These are phyloP conservation scores for Tenthredo amoena DNA, from an alignment of 2,888 invertebrate genomes.

Conservation along the genomic window DNA sequence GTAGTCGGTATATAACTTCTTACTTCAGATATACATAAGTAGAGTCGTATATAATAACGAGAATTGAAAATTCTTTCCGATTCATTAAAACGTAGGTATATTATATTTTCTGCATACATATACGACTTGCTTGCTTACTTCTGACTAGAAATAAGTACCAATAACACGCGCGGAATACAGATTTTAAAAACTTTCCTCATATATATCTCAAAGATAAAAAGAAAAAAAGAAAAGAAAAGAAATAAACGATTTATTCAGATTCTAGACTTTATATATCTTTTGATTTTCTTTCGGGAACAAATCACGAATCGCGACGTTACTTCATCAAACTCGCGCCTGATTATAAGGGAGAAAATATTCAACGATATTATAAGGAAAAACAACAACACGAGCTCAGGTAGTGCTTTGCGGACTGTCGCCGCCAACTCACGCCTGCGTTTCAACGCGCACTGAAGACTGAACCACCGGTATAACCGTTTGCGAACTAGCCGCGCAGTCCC, in stretches of 20 bases:
- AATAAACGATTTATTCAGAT: not conserved
- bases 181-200: not conserved
- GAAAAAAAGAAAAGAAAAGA: not conserved
- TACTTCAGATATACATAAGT: not conserved
- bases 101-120: not conserved
- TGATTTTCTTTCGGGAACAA: not conserved
- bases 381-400: slow-evolving; percentile 16
- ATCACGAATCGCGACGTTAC: not conserved
- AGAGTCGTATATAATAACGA: not conserved
- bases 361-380: not conserved
- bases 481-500: not conserved
- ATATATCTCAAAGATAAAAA: too few relatives aligned
- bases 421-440: slow-evolving; percentile 40
- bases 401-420: slow-evolving; percentile 15
- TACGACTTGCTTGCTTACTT: not conserved
- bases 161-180: not conserved
- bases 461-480: slow-evolving; percentile 1
- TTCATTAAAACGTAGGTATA: not conserved
- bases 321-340: not conserved
- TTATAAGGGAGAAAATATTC: not conserved
- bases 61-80: not conserved
- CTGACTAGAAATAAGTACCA: not conserved
- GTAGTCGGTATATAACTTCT: not conserved
- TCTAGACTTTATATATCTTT: not conserved
- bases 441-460: slow-evolving; percentile 24